Percentiles rank a stretch among this genome's conserved stretches.
Conservation (phyloP, 2,113 vertebrate genomes). For the Sinocyclocheilus grahami region DNA sequence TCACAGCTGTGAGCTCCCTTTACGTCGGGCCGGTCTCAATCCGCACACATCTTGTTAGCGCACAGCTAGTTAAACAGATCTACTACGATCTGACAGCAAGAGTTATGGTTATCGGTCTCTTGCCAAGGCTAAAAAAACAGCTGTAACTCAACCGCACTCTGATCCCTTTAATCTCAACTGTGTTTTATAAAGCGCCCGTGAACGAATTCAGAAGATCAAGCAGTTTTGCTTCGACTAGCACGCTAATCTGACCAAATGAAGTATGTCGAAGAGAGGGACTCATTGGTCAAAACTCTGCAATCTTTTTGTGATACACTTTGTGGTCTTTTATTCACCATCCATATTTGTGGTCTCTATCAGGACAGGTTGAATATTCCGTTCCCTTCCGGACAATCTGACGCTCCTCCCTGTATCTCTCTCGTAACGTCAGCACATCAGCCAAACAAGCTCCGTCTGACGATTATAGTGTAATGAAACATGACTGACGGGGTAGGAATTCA, state of each 20-base stretch:
- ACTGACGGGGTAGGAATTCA: slow-evolving; percentile 53
- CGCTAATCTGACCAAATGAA: slow-evolving; percentile 17
- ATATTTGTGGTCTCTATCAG: neutral
- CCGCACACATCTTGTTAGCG: slow-evolving; percentile 22
- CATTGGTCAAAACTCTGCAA: neutral
- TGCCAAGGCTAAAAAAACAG: slow-evolving; percentile 20
- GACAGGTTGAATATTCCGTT: neutral
- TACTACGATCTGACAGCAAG: slow-evolving; percentile 18
- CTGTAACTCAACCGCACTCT: neutral
- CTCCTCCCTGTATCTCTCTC: slow-evolving; percentile 18
- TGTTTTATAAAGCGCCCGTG: neutral
- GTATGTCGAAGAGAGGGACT: neutral
- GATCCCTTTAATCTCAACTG: slow-evolving; percentile 27
- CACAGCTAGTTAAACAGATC: slow-evolving; percentile 23
- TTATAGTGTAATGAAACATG: slow-evolving; percentile 59
- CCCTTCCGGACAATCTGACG: neutral
- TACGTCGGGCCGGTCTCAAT: neutral
- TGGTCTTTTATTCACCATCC: neutral
- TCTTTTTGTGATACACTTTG: neutral
- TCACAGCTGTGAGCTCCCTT: neutral
- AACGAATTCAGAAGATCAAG: neutral
- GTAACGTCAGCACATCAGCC: slow-evolving; percentile 24
- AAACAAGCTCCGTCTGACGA: slow-evolving; percentile 59
- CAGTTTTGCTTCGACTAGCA: neutral
- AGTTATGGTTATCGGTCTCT: slow-evolving; percentile 13